A percentile compares a stretch with the other conserved stretches of the same genome.
Conservation (phyloP, 2,797 vertebrate species). For the Morelia viridis region DNA sequence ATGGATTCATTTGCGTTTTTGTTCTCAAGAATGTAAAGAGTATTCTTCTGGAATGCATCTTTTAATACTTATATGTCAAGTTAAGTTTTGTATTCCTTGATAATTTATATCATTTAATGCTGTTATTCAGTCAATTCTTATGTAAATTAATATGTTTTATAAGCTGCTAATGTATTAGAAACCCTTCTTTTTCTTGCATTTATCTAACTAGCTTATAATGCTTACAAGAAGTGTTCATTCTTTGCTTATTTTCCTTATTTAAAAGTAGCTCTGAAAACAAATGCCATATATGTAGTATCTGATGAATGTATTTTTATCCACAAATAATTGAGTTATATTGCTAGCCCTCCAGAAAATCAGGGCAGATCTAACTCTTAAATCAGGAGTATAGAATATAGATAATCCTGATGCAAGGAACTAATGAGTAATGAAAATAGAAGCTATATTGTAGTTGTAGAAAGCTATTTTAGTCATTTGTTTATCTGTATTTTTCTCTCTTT, state of each 20-base stretch:
- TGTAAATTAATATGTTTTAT: neutral
- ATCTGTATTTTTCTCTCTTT: slow-evolving; percentile 28
- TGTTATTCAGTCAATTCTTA: neutral
- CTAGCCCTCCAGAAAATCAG: neutral
- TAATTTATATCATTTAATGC: neutral
- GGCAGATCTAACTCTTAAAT: neutral
- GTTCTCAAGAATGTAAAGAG: neutral
- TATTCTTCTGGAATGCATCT: neutral
- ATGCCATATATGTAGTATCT: neutral
- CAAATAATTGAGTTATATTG: neutral
- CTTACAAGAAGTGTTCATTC: no score
- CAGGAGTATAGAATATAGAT: neutral
- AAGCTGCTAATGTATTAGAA: neutral
- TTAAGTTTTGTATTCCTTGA: neutral
- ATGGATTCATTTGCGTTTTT: neutral
- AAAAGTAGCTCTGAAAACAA: neutral
- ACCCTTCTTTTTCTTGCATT: no score
- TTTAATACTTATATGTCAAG: neutral
- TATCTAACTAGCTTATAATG: no score
- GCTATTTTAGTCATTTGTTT: slow-evolving; percentile 16
- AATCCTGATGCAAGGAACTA: neutral
- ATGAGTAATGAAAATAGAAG: neutral
- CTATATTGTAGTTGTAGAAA: slow-evolving; percentile 23
- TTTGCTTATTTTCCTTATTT: no score
- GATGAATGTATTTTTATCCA: neutral